phyloP scores from a whole-genome alignment of 2,113 vertebrate genomes.

The Pavo muticus region DNA sequence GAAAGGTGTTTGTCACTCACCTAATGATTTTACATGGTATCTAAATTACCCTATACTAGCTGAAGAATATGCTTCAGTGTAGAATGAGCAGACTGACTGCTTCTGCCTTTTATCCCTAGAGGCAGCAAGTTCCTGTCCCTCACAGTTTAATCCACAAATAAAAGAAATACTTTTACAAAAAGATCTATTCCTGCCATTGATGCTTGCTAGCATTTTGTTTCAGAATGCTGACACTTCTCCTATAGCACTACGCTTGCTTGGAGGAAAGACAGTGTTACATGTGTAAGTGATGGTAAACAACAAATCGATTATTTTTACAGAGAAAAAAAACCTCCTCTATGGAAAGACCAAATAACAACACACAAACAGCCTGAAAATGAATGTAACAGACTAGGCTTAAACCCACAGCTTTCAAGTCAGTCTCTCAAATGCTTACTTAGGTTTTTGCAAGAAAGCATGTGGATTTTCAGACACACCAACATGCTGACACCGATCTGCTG shows the following conservation, averaged over 20 bases:
- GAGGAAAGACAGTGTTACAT: conserved; percentile 17
- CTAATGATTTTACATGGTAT: not conserved
- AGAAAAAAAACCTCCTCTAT: not conserved
- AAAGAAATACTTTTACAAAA: not conserved
- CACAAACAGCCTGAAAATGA: not conserved
- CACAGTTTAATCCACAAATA: not conserved
- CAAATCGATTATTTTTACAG: not conserved
- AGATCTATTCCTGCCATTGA: not conserved
- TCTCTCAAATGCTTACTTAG: not conserved
- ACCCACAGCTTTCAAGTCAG: not conserved
- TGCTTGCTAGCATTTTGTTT: not conserved
- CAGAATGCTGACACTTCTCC: conserved; percentile 39
- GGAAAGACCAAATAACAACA: not conserved
- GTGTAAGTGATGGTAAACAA: conserved; percentile 21
- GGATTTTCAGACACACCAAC: not conserved
- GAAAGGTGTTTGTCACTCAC: not conserved
- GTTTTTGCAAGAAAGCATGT: not conserved
- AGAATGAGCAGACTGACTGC: not conserved
- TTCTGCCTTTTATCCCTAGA: not conserved
- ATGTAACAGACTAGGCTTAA: not conserved
- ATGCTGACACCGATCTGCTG: not conserved
- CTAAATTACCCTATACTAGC: not conserved
- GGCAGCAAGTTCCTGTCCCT: not conserved
- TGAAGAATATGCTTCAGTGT: not conserved
- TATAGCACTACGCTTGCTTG: not conserved